Conservation (phyloP, 2,888 invertebrate genomes). For the Syrista parreyssii region DNA sequence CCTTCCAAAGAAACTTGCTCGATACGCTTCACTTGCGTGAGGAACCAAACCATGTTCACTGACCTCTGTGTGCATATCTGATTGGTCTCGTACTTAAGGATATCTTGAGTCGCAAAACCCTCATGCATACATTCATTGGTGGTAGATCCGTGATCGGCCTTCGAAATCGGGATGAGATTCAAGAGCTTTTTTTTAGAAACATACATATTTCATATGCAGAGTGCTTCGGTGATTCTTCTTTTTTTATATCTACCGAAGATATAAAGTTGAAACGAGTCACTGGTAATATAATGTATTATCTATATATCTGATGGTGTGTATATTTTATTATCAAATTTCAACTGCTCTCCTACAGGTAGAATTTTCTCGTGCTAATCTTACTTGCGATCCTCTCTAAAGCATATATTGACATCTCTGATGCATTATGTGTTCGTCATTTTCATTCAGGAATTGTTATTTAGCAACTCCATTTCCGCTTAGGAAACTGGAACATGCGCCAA, state of each 20-base stretch:
- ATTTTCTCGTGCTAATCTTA: neutral
- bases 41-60: neutral
- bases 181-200: neutral
- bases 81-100: neutral
- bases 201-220: neutral
- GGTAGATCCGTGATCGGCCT: neutral
- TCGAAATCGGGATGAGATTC: neutral
- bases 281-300: neutral
- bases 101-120: neutral
- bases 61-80: neutral
- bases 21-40: neutral
- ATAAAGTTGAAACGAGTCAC: neutral
- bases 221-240: neutral
- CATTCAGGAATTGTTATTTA: constrained; percentile 34
- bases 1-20: neutral
- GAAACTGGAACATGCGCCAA: constrained; percentile 18
- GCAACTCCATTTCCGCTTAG: constrained; percentile 37
- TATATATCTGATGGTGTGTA: neutral
- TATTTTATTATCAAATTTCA: neutral
- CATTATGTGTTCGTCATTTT: neutral
- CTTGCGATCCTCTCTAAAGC: neutral
- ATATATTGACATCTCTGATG: neutral
- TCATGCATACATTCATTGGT: neutral
- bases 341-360: neutral
- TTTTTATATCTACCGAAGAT: neutral